Evolutionary conservation across 2,113 vertebrate genomes (phyloP), one percentile per base, ranked within the genome.

Genomic region (Leptodactylus fuscus): DNA sequence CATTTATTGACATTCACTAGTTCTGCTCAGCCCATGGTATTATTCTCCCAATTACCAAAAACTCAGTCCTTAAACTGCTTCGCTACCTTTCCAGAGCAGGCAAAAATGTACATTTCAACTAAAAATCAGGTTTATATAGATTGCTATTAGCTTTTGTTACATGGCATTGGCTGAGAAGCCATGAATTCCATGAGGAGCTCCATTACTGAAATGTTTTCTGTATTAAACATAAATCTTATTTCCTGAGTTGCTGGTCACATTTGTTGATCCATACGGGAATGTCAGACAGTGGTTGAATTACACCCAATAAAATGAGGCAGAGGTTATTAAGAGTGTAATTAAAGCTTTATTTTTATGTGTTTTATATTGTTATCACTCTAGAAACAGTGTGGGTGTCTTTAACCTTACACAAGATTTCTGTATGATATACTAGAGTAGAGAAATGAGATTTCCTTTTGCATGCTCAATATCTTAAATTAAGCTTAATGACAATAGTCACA

Each of bases 251-350:
- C 77, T 44, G 53, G 77, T 80, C 62, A 80, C 34, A 41, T 41
- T 71, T 71, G 34, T 44, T 71, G 69, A 41, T 71, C 34, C 34
- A 71, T 41, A 71, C 22, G 7, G 77, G 38, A 69, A 46, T 44
- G 58, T 20, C 46, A 53, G 44, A 51, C 46, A 82, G 62, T 71
- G 41, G 81, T 82, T 82, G 22, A 82, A 71, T 55, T 82, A 22
- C 69, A 73, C 69, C 41, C 20, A 58, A 71, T 55, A 73, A 82
- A 82, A 73, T 74, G 11, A 67, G 32, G 3, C 11, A 53, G 24
- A 51, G 81, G 24, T 82, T 51, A 81, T 69, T 82, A 73, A 53
- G 18, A 53, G 18, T 27, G 69, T 82, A 82, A 82, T 53, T 22
- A 73, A 73, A 71, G 34, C 27, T 55, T 82, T 81, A 44, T 70